A percentile compares a stretch with the other conserved stretches of the same genome.
These are phyloP conservation scores for Pangasianodon gigas DNA, from an alignment of 2,113 vertebrate genomes.

Conservation along the genomic window DNA sequence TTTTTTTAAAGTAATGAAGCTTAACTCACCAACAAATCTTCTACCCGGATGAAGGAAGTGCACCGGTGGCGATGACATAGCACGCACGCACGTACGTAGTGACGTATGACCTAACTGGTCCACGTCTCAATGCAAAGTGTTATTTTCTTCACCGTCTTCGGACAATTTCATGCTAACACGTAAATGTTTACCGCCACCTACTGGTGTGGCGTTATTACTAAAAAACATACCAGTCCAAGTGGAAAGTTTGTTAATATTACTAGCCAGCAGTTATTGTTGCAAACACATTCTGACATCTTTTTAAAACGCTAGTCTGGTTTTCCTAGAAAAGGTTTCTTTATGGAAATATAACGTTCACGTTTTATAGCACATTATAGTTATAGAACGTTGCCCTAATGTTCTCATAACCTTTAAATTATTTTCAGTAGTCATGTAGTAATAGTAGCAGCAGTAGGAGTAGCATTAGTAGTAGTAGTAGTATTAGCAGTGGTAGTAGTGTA, in stretches of 20 bases:
- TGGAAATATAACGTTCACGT: too few species aligned
- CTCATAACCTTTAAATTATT: too few species aligned
- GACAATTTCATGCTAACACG: background rate
- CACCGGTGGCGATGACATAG: slow-evolving; percentile 14
- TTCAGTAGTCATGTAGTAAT: too few species aligned
- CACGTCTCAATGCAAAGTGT: background rate
- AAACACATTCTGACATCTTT: too few species aligned
- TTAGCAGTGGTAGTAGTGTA: too few species aligned
- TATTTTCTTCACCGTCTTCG: background rate
- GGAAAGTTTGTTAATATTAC: background rate
- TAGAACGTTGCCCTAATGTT: too few species aligned
- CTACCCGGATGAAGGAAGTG: slow-evolving; percentile 55
- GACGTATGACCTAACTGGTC: background rate
- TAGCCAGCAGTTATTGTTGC: background rate
- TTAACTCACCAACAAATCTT: slow-evolving; percentile 41
- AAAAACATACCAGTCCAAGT: background rate
- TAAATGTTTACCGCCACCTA: background rate
- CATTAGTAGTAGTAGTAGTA: too few species aligned
- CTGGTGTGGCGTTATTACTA: background rate
- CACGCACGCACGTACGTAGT: slow-evolving; percentile 31
- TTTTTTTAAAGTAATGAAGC: background rate
- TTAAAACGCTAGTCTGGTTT: too few species aligned
- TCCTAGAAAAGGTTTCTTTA: too few species aligned
- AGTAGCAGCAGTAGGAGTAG: too few species aligned
- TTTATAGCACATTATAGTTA: too few species aligned